A percentile compares a stretch with the other conserved stretches of the same genome.
phyloP scores from a whole-genome alignment of 1,140 invertebrate genomes.

The Platyscapa corneri region DNA sequence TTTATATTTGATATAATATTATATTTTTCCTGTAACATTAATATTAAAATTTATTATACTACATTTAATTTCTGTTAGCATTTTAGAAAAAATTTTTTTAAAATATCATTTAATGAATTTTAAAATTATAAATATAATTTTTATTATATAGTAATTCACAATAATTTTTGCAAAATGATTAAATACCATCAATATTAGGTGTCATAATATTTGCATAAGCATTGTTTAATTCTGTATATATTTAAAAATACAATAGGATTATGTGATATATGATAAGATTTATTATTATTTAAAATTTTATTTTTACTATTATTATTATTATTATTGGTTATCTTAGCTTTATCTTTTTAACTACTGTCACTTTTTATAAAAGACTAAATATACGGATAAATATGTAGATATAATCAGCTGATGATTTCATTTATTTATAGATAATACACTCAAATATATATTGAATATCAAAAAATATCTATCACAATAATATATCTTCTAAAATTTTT shows the following conservation, averaged over 20 bases:
- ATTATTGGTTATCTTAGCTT: neutral
- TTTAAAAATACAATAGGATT: no score
- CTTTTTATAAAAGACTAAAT: neutral
- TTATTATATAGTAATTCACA: no score
- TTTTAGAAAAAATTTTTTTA: neutral
- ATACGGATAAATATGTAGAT: neutral
- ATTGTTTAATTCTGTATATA: no score
- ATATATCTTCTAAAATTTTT: conserved; percentile 20
- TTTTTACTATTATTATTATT: no score
- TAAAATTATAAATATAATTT: no score
- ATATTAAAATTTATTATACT: neutral
- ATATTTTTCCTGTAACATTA: neutral
- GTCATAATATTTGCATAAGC: no score
- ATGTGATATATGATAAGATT: no score
- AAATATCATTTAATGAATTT: no score
- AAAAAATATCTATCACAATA: conserved; percentile 14
- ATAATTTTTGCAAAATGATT: no score
- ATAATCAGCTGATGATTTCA: neutral
- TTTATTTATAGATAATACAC: neutral
- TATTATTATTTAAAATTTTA: conserved; percentile 11
- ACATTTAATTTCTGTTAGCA: neutral
- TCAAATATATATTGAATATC: neutral
- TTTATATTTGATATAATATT: no score
- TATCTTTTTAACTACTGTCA: neutral
- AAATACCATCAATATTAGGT: no score